A percentile compares a stretch with the other conserved stretches of the same genome.
These are phyloP conservation scores for Pteria penguin DNA, from an alignment of 2,888 invertebrate species.

Conservation along the genomic window DNA sequence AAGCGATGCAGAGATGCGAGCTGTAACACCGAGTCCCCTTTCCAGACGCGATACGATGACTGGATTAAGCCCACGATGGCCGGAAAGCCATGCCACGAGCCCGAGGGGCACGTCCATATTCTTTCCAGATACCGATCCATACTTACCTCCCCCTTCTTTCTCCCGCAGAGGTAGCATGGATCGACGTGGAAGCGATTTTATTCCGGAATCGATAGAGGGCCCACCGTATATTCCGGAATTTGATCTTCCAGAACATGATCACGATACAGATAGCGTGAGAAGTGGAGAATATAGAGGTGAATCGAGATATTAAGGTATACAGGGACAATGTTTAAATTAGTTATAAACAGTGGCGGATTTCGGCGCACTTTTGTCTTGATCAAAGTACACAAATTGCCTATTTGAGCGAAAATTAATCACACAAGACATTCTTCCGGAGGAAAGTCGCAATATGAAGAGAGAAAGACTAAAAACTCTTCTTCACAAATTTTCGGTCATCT, in stretches of 20 bases:
- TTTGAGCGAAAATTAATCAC: no score
- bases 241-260: slow-evolving; percentile 28
- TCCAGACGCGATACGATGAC: slow-evolving; percentile 63
- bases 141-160: slow-evolving; percentile 48
- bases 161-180: slow-evolving; percentile 43
- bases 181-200: slow-evolving; percentile 43
- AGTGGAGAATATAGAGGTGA: slow-evolving; percentile 34
- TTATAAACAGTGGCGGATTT: no score
- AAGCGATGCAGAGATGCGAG: slow-evolving; percentile 68
- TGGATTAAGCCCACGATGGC: slow-evolving; percentile 68
- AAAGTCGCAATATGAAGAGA: no score
- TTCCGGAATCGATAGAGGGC: slow-evolving; percentile 41
- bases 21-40: slow-evolving; percentile 64
- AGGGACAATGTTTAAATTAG: no score
- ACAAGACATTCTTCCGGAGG: no score
- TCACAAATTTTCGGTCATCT: no score
- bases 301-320: slow-evolving; percentile 34
- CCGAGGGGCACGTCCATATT: slow-evolving; percentile 67
- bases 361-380: no score
- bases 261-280: slow-evolving; percentile 25
- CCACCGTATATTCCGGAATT: slow-evolving; percentile 34
- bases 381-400: no score
- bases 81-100: slow-evolving; percentile 65
- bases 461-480: no score
- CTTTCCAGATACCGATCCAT: slow-evolving; percentile 71